These are phyloP conservation scores for Eilema depressum DNA, from an alignment of 2,888 invertebrate species.

Conservation along the genomic window DNA sequence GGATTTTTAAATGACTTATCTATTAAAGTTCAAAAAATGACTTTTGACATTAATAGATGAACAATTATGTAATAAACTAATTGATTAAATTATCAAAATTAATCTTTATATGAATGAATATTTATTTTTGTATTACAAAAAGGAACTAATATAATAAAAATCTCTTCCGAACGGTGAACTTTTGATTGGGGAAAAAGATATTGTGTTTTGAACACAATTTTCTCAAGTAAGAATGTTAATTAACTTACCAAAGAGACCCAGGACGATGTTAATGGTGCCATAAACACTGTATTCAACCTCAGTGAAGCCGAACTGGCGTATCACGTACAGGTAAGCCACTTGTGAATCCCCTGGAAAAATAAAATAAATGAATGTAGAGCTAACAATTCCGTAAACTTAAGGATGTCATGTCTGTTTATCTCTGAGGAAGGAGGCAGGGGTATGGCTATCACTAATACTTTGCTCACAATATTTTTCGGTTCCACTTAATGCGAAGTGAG, in stretches of 20 bases:
- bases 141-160: conserved; percentile 6
- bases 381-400: no score
- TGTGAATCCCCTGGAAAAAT: conserved; percentile 81
- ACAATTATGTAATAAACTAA: neutral
- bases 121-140: neutral
- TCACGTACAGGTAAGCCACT: conserved; percentile 81
- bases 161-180: no score
- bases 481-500: no score
- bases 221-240: conserved; percentile 35
- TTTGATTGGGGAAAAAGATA: no score
- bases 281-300: conserved; percentile 83
- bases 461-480: no score
- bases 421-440: no score
- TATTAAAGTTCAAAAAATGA: no score
- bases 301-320: conserved; percentile 79
- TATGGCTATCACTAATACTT: no score
- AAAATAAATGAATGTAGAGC: conserved; percentile 7
- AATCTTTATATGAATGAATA: no score
- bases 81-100: neutral
- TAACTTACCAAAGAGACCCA: conserved; percentile 78
- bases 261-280: conserved; percentile 79
- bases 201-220: conserved; percentile 11
- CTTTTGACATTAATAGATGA: no score
- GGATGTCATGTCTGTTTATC: no score
- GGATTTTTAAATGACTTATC: no score